Percentiles rank a stretch among this genome's conserved stretches.
These are phyloP conservation scores for Lepus oiostolus DNA, from an alignment of 2,797 vertebrate genomes.

Conservation along the genomic window DNA sequence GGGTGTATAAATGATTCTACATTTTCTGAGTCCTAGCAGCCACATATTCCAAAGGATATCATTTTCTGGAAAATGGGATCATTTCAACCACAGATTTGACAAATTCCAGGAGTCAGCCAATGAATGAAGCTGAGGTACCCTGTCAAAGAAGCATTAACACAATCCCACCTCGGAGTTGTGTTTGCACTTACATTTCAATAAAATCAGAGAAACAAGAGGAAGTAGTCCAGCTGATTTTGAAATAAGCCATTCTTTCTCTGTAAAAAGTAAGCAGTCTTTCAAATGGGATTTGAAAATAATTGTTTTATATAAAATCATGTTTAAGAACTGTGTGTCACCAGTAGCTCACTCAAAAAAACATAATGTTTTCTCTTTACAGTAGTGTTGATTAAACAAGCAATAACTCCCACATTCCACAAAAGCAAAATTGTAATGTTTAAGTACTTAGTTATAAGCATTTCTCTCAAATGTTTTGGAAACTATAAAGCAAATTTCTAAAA, in stretches of 20 bases:
- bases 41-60: constrained; percentile 70
- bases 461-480: constrained; percentile 62
- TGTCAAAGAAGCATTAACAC: constrained; percentile 86
- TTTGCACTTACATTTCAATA: constrained; percentile 80
- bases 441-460: constrained; percentile 43
- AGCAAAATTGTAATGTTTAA: constrained; percentile 77
- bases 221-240: constrained; percentile 85
- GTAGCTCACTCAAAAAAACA: constrained; percentile 69
- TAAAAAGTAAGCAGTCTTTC: constrained; percentile 85
- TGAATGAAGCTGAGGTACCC: constrained; percentile 82
- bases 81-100: constrained; percentile 84
- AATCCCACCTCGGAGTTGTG: constrained; percentile 76
- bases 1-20: background rate
- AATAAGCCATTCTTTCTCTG: constrained; percentile 81
- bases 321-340: constrained; percentile 67
- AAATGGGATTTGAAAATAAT: constrained; percentile 84
- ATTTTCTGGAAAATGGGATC: constrained; percentile 81
- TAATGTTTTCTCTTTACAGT: constrained; percentile 73
- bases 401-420: constrained; percentile 70
- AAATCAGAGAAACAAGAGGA: constrained; percentile 83
- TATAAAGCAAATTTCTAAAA: constrained; percentile 56
- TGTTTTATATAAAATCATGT: constrained; percentile 77
- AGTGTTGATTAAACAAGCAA: constrained; percentile 76
- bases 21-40: constrained; percentile 75
- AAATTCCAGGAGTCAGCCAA: constrained; percentile 83